Evolutionary conservation across 2,797 vertebrate genomes (phyloP).

Genomic region (Pygocentrus nattereri): DNA sequence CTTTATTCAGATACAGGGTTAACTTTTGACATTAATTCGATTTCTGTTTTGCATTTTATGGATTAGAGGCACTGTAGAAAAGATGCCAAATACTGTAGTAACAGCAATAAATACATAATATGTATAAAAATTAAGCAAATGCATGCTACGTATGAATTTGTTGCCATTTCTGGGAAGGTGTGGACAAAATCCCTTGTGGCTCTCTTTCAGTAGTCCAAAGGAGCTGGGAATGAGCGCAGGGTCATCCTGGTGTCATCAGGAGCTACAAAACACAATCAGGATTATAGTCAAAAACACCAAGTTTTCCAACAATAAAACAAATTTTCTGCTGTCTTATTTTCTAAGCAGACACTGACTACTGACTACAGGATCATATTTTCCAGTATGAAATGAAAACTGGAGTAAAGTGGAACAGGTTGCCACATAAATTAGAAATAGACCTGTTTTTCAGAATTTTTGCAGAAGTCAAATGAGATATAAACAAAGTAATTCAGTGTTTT

Average conservation of each 20-base stretch:
- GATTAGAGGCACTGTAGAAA: not conserved
- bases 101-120: not conserved
- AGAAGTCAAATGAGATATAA: no score
- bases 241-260: conserved; percentile 37
- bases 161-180: not conserved
- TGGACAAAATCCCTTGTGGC: not conserved
- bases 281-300: not conserved
- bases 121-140: not conserved
- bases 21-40: no score
- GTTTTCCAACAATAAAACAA: not conserved
- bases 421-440: no score
- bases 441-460: no score
- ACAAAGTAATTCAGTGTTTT: no score
- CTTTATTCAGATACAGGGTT: no score
- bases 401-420: no score
- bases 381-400: no score
- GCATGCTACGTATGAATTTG: not conserved
- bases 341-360: no score
- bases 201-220: conserved; percentile 17
- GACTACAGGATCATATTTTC: no score
- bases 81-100: not conserved
- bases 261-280: not conserved
- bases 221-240: conserved; percentile 21
- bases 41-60: not conserved
- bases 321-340: not conserved